Conservation (phyloP, 2,797 vertebrate genomes). For the Yasuhikotakia modesta region DNA sequence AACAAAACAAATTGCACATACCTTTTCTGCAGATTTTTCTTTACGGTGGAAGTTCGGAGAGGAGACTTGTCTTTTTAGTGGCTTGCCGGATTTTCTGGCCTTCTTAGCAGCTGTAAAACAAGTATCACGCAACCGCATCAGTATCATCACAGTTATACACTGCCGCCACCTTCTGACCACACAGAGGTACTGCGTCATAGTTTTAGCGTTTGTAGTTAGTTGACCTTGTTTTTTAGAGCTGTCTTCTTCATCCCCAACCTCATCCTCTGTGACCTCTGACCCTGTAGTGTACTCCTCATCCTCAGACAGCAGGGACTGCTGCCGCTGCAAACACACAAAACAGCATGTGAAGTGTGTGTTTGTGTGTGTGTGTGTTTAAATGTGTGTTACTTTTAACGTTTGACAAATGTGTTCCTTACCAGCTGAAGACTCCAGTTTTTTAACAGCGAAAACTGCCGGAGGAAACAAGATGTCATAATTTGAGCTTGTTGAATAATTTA, state of each 20-base stretch:
- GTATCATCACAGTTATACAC: background rate
- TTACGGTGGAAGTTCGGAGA: slow-evolving; percentile 88
- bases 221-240: slow-evolving; percentile 89
- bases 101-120: slow-evolving; percentile 84
- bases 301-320: slow-evolving; percentile 90
- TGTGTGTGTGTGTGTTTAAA: slow-evolving; percentile 5
- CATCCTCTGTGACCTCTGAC: slow-evolving; percentile 97
- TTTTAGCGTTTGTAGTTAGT: background rate
- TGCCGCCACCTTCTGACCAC: slow-evolving; percentile 61
- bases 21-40: slow-evolving; percentile 87
- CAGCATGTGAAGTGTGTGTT: background rate
- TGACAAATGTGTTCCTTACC: slow-evolving; percentile 75
- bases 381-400: background rate
- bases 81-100: slow-evolving; percentile 82
- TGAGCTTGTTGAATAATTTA: background rate
- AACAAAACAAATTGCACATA: slow-evolving; percentile 57
- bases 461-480: slow-evolving; percentile 7
- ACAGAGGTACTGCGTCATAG: background rate
- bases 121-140: background rate
- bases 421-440: slow-evolving; percentile 96
- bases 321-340: slow-evolving; percentile 76
- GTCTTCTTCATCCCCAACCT: slow-evolving; percentile 97
- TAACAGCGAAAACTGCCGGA: slow-evolving; percentile 88
- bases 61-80: slow-evolving; percentile 86
- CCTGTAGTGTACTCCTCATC: slow-evolving; percentile 98